A percentile compares a stretch with the other conserved stretches of the same genome.
phyloP scores from a whole-genome alignment of 64 coral and sea anemone species.

The Porites australiensis region DNA sequence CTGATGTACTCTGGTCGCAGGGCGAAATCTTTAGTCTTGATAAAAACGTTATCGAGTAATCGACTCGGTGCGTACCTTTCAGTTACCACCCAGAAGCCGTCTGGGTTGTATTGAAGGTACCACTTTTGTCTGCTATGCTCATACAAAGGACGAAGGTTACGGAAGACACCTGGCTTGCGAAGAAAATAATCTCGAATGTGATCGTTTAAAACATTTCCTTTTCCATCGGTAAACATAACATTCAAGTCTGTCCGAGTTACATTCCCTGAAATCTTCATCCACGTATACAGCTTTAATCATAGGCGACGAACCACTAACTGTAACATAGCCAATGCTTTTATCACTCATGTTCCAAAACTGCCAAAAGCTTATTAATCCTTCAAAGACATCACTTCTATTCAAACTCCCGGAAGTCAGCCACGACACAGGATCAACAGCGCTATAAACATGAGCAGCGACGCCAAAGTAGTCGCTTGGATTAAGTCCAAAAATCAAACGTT shows the following conservation, averaged over 20 bases:
- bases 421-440: background rate
- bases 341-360: constrained; percentile 23
- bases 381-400: constrained; percentile 56
- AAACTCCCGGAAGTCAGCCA: constrained; percentile 65
- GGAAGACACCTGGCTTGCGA: constrained; percentile 35
- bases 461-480: constrained; percentile 55
- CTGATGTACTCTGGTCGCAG: constrained; percentile 87
- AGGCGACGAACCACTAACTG: background rate
- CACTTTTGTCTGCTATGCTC: constrained; percentile 41
- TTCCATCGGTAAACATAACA: constrained; percentile 9
- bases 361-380: constrained; percentile 52
- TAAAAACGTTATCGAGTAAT: background rate
- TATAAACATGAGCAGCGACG: constrained; percentile 5
- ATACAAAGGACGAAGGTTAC: constrained; percentile 73
- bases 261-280: constrained; percentile 81
- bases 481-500: constrained; percentile 60
- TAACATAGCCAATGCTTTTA: background rate
- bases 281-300: constrained; percentile 80
- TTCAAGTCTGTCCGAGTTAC: constrained; percentile 83
- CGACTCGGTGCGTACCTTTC: background rate
- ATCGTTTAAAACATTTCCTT: constrained; percentile 24
- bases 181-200: constrained; percentile 60
- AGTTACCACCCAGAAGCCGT: constrained; percentile 70
- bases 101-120: constrained; percentile 65
- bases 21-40: constrained; percentile 63